These are phyloP conservation scores for Cenopis cana DNA, from an alignment of 2,888 invertebrate genomes.

Conservation along the genomic window DNA sequence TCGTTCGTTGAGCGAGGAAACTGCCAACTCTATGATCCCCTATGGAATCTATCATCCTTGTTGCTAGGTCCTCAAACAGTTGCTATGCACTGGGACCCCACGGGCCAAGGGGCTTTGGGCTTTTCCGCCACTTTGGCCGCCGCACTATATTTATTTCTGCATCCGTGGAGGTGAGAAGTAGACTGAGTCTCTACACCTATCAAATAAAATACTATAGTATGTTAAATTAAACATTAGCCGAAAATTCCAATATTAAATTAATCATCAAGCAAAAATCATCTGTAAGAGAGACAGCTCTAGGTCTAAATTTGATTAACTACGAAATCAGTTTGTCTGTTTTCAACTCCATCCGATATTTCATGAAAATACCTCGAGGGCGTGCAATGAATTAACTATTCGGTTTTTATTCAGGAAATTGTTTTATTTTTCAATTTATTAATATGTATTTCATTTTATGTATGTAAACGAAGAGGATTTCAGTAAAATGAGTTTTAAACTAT, in stretches of 20 bases:
- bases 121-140: too few relatives aligned
- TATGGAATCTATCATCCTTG: too few relatives aligned
- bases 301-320: background rate
- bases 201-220: too few relatives aligned
- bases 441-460: too few relatives aligned
- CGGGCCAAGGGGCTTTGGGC: too few relatives aligned
- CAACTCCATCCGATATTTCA: background rate
- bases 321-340: background rate
- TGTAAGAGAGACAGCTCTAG: background rate
- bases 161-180: too few relatives aligned
- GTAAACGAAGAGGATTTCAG: slow-evolving; percentile 13
- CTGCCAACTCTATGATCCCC: too few relatives aligned
- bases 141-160: too few relatives aligned
- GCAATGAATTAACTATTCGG: slow-evolving; percentile 6
- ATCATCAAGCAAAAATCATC: slow-evolving; percentile 4
- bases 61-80: too few relatives aligned
- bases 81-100: too few relatives aligned
- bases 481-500: background rate
- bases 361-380: slow-evolving; percentile 12
- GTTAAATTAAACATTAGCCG: slow-evolving; percentile 14
- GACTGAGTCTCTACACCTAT: too few relatives aligned
- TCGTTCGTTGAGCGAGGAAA: too few relatives aligned
- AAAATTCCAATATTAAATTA: background rate
- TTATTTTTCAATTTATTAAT: slow-evolving; percentile 9
- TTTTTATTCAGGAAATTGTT: slow-evolving; percentile 8